Evolutionary conservation across 2,888 invertebrate genomes (phyloP).

Genomic region (Drosophila borealis): DNA sequence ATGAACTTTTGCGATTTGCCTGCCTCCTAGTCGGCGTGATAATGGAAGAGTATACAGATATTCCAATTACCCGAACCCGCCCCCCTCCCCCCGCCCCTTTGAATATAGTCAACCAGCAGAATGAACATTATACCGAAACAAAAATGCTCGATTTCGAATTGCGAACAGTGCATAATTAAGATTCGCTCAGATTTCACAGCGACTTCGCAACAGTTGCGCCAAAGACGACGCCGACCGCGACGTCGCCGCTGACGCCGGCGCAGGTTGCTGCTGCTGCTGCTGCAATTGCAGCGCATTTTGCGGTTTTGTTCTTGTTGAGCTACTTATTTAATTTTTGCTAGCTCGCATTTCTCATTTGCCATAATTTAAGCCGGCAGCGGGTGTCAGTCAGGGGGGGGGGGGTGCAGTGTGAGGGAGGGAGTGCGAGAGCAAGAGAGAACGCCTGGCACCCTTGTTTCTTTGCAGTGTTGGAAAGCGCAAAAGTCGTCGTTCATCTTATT

Average conservation of each 20-base stretch:
- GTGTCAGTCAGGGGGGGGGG: too few relatives aligned
- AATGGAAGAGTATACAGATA: too few relatives aligned
- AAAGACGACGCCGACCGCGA: constrained; percentile 2
- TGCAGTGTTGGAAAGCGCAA: constrained; percentile 21
- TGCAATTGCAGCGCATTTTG: constrained; percentile 6
- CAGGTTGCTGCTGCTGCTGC: constrained; percentile 1
- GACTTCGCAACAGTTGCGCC: constrained; percentile 10
- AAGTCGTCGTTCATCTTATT: neutral
- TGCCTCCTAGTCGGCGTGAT: too few relatives aligned
- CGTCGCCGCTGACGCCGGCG: constrained; percentile 7
- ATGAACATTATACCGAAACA: neutral
- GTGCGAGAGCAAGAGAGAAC: neutral
- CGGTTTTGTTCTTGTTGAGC: constrained; percentile 22
- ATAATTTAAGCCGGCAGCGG: constrained; percentile 50
- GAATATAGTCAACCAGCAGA: neutral
- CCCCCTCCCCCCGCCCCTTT: too few relatives aligned
- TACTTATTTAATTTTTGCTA: constrained; percentile 67
- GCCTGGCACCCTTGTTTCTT: constrained; percentile 16
- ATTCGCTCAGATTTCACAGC: constrained; percentile 36
- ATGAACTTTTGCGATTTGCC: too few relatives aligned
- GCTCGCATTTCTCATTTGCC: constrained; percentile 54
- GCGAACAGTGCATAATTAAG: neutral
- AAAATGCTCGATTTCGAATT: neutral
- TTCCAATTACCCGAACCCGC: too few relatives aligned
- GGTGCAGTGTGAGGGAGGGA: neutral